Base-by-base conservation (phyloP, 2,888 invertebrate species). In the Heliconius aoede region DNA sequence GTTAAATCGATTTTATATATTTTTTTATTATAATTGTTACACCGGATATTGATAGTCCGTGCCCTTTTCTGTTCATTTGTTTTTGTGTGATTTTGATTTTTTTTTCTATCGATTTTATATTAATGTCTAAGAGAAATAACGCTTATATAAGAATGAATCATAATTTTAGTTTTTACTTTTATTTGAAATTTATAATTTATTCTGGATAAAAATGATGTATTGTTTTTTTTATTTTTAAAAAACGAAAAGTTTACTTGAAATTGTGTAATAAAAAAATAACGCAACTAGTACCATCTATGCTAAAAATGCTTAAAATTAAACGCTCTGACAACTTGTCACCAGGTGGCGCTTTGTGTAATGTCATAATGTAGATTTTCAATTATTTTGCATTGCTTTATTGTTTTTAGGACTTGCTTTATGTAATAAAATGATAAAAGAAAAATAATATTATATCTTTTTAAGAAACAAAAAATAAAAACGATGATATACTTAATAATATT, bases 271-370 rank as follows among this genome's bases (percentile, higher is more conserved):
- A 40, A 36, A 55, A 40, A 68, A 7, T 8, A 2, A 40, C 28
- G 40, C 65, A 64, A 26, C 58, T 88, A 87, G 83, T 87, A 90
- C 84, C 90, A 90, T 88, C 90, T 90, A 36, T 24, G 3, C n/a
- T 21, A 81, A 81, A 78, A 30, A 15, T 55, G 26, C 26, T 60
- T 30, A 26, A 83, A 86, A 84, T 80, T 79, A 74, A 60, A 76
- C 81, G 77, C 72, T 85, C 79, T 26, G 15, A 69, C 83, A 26
- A 32, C 4, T 82, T 81, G 71, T 82, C 76, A 77, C 15, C 81
- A 88, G 90, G 84, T 89, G 89, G 84, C 86, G 82, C 64, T 84
- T 15, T 46, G 21, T 46, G 21, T 18, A 46, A 46, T 3, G 21
- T 13, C 4, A 7, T 26, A 11, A 36, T 36, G 36, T 36, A 36